Evolutionary conservation across 2,888 invertebrate species (phyloP), one percentile per base, ranked within the genome.

Genomic region (Azorinus chamasolen): DNA sequence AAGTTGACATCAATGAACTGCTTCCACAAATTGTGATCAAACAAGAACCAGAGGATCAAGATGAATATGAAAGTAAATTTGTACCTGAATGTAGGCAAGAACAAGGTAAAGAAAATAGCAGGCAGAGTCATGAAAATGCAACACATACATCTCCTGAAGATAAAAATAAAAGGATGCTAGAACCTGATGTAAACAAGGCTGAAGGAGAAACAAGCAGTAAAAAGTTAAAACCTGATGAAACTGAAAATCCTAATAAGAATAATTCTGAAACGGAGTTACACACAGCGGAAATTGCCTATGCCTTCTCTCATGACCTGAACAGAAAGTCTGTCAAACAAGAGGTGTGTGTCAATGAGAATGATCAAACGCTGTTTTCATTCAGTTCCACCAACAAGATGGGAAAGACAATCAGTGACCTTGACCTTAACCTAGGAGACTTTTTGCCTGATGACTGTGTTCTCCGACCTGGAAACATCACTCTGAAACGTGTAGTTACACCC

Each of bases 371-470:
- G 27, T 76, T 70, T 50, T 48, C 58, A 12, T 63, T 59, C 16
- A 55, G 51, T 51, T 57, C 51, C 4, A 48, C 50, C 1, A 54
- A 48, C 39, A 70, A 57, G 39, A 61, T 58, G 46, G 61, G 64
- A 8, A 61, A 57, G 37, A 18, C 59, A 20, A 27, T 65, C 5
- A 46, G 53, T 58, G 70, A 76, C 51, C 61, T 70, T 65, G 76
- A 76, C 65, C 43, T 76, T 43, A 76, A 61, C 50, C 55, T 76
- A n/a, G 70, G 70, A 20, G 70, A 76, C 39, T 76, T 59, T 24
- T 41, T 76, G 4, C 76, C 76, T 16, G 70, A 76, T n/a, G 61
- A 76, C 41, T 55, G 64, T 55, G 41, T 55, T 6, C 65, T 76
- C 6, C 51, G 50, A 48, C 76, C 76, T 2, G 48, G 39, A 16